Percentiles rank a stretch among this genome's conserved stretches.
Evolutionary conservation across 1,140 invertebrate genomes (phyloP).

Genomic region (Ceratosolen fusciceps): DNA sequence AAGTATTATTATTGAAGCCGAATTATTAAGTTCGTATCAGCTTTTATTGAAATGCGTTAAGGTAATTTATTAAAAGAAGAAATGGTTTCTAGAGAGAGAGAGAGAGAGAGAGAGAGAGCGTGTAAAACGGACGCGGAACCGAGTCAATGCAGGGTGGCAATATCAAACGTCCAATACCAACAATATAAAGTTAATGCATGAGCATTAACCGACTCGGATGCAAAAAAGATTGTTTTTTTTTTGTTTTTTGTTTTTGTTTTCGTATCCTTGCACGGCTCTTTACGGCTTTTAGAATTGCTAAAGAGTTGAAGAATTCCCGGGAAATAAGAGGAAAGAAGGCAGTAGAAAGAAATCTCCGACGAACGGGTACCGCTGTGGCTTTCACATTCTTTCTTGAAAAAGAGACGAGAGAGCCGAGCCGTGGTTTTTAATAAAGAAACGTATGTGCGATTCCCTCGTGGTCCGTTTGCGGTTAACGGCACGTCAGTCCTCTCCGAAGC

Average conservation of each 20-base stretch:
- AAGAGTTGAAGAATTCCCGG: not conserved
- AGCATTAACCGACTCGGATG: too few species aligned
- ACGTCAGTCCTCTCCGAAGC: constrained; percentile 18
- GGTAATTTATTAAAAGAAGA: too few species aligned
- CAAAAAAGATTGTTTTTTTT: not conserved
- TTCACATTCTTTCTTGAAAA: not conserved
- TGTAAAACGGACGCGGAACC: too few species aligned
- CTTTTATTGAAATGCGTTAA: too few species aligned
- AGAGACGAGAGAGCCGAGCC: not conserved
- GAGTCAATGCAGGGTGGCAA: too few species aligned
- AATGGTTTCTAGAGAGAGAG: too few species aligned
- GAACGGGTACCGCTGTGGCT: not conserved
- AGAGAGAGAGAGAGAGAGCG: too few species aligned
- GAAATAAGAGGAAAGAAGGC: not conserved
- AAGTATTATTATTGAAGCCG: too few species aligned
- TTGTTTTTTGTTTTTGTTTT: too few species aligned
- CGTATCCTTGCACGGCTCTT: not conserved
- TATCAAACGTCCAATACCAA: too few species aligned
- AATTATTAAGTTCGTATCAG: too few species aligned
- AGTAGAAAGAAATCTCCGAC: not conserved
- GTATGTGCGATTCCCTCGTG: constrained; percentile 36
- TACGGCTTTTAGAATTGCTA: not conserved
- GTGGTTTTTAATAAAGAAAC: not conserved
- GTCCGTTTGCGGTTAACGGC: constrained; percentile 26
- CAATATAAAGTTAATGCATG: too few species aligned